Percentiles rank a stretch among this genome's conserved stretches.
phyloP scores from a whole-genome alignment of 2,113 vertebrate species.

The Oreochromis spilurus region DNA sequence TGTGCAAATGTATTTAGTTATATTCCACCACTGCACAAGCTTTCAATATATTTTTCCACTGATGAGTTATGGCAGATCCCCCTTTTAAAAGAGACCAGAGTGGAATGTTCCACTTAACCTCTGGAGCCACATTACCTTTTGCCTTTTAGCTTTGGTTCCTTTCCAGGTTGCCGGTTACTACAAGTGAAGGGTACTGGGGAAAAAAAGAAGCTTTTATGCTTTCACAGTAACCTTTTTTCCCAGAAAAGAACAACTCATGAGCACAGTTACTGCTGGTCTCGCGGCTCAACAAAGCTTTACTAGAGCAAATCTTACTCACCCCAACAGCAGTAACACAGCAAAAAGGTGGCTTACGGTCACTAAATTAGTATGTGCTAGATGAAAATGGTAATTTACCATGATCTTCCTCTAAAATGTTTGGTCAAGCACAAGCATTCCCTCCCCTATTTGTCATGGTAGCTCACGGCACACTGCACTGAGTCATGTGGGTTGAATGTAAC shows the following conservation, averaged over 20 bases:
- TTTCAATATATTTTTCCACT: neutral
- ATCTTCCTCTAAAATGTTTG: conserved; percentile 30
- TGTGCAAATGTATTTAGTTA: neutral
- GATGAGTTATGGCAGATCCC: neutral
- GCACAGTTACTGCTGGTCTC: neutral
- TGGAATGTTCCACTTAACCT: neutral
- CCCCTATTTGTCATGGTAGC: conserved; percentile 28
- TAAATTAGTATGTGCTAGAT: conserved; percentile 1
- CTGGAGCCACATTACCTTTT: neutral
- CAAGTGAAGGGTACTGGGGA: neutral
- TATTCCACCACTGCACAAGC: neutral
- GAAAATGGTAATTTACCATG: conserved; percentile 35
- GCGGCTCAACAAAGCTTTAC: neutral
- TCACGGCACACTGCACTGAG: conserved; percentile 13
- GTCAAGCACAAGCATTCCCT: neutral
- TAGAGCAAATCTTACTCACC: neutral
- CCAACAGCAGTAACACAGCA: neutral
- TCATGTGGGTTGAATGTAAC: conserved; percentile 22
- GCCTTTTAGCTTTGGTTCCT: neutral
- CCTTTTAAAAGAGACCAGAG: neutral
- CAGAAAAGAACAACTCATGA: neutral
- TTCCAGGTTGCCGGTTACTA: neutral
- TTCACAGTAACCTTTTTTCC: neutral
- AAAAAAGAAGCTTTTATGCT: neutral
- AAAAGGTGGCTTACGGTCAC: conserved; percentile 14